These are phyloP conservation scores for Macropis europaea DNA, from an alignment of 2,888 invertebrate genomes.

Conservation along the genomic window DNA sequence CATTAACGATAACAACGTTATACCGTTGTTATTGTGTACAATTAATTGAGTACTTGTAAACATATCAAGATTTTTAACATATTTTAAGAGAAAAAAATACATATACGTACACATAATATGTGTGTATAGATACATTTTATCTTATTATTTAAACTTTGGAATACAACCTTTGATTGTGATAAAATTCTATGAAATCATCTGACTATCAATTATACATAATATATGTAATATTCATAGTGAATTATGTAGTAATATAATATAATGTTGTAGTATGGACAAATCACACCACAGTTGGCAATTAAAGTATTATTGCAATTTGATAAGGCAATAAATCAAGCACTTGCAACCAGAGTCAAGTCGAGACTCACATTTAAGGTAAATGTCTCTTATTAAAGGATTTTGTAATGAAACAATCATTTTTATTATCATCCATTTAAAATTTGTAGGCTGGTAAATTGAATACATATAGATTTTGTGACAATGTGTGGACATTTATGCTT, in stretches of 20 bases:
- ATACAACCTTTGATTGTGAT: neutral
- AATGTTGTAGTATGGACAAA: slow-evolving; percentile 92
- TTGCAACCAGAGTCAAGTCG: slow-evolving; percentile 94
- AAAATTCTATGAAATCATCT: neutral
- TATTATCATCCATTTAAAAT: slow-evolving; percentile 6
- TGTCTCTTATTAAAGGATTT: neutral
- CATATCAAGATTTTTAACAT: neutral
- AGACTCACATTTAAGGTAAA: slow-evolving; percentile 94
- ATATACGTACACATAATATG: too few relatives aligned
- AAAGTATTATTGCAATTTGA: slow-evolving; percentile 98
- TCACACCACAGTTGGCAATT: slow-evolving; percentile 94
- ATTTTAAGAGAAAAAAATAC: too few relatives aligned
- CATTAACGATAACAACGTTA: neutral
- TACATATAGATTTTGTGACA: slow-evolving; percentile 98
- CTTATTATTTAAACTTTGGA: neutral
- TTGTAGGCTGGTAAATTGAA: slow-evolving; percentile 87
- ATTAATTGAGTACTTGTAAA: neutral
- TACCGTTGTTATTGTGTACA: neutral
- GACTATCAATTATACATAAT: neutral
- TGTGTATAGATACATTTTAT: too few relatives aligned
- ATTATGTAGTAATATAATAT: slow-evolving; percentile 17
- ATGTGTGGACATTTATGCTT: slow-evolving; percentile 99
- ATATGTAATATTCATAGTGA: slow-evolving; percentile 5
- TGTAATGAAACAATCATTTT: neutral
- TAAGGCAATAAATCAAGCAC: slow-evolving; percentile 96